phyloP scores from a whole-genome alignment of 2,113 vertebrate genomes.

The Scomber colias region DNA sequence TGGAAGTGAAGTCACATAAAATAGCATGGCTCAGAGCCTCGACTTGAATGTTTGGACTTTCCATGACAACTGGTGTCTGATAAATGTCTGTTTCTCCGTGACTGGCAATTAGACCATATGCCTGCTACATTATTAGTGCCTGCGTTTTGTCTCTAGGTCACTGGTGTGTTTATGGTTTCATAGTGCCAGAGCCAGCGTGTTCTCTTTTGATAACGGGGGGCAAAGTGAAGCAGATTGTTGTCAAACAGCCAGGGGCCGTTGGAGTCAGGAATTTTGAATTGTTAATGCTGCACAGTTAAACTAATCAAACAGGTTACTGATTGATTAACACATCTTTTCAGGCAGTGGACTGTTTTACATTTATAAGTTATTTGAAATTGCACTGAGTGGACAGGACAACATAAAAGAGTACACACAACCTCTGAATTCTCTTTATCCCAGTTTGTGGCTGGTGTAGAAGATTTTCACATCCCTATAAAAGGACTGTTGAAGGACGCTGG shows the following conservation, averaged over 20 bases:
- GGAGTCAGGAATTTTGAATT: constrained; percentile 1
- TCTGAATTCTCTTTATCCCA: constrained; percentile 1
- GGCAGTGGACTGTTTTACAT: neutral
- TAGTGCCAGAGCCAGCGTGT: neutral
- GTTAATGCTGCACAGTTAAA: constrained; percentile 4
- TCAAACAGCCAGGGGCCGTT: neutral
- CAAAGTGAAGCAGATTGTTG: constrained; percentile 23
- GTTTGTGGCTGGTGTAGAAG: constrained; percentile 8
- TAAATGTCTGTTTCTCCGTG: constrained; percentile 14
- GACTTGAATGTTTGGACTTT: constrained; percentile 36
- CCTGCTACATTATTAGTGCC: neutral
- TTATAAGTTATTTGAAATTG: neutral
- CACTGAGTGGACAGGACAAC: neutral
- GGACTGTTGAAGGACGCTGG: constrained; percentile 23
- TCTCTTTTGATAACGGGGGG: constrained; percentile 12
- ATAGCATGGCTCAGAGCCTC: neutral
- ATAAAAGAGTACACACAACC: neutral
- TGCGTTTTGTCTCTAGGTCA: constrained; percentile 17
- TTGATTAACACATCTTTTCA: constrained; percentile 23
- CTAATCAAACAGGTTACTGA: constrained; percentile 31
- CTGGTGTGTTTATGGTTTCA: constrained; percentile 18
- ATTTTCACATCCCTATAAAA: constrained; percentile 26
- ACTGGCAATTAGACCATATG: neutral
- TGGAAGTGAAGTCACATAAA: constrained; percentile 19
- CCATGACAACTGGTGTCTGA: constrained; percentile 32